phyloP scores from a whole-genome alignment of 2,888 invertebrate species.

The Chouioia cunea region DNA sequence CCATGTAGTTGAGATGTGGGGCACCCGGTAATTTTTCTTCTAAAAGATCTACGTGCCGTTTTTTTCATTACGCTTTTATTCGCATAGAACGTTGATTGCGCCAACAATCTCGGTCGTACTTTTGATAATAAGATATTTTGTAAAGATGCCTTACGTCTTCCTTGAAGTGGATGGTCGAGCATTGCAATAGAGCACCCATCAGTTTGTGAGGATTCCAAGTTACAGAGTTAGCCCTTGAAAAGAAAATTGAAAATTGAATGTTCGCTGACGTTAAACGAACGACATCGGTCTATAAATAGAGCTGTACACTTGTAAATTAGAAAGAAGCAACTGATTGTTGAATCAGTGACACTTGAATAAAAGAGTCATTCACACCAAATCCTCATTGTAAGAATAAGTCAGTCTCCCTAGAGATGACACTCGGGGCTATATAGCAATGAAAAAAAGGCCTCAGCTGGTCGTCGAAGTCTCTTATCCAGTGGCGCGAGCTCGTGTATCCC shows the following conservation, averaged over 20 bases:
- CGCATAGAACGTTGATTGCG: no score
- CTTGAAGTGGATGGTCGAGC: constrained; percentile 96
- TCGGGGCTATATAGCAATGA: no score
- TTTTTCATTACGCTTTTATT: no score
- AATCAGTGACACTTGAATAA: no score
- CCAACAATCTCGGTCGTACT: no score
- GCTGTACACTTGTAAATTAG: no score
- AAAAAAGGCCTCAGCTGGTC: constrained; percentile 59
- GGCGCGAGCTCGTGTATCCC: constrained; percentile 52
- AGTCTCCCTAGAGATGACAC: background rate
- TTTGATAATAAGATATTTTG: background rate
- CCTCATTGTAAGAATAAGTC: background rate
- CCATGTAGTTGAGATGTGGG: no score
- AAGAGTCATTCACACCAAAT: constrained; percentile 9
- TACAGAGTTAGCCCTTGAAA: constrained; percentile 89
- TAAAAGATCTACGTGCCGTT: no score
- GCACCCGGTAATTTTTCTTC: no score
- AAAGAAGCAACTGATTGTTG: no score
- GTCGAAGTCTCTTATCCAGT: constrained; percentile 58
- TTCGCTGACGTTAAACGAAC: background rate
- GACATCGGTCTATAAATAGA: no score
- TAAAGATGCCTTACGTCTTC: constrained; percentile 83
- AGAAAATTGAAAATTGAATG: constrained; percentile 48
- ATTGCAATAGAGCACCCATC: constrained; percentile 96
- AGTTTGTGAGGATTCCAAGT: constrained; percentile 99